Percentiles rank a stretch among this genome's conserved stretches.
Evolutionary conservation across 1,140 invertebrate species (phyloP).

Genomic region (Sarcophaga bullata): DNA sequence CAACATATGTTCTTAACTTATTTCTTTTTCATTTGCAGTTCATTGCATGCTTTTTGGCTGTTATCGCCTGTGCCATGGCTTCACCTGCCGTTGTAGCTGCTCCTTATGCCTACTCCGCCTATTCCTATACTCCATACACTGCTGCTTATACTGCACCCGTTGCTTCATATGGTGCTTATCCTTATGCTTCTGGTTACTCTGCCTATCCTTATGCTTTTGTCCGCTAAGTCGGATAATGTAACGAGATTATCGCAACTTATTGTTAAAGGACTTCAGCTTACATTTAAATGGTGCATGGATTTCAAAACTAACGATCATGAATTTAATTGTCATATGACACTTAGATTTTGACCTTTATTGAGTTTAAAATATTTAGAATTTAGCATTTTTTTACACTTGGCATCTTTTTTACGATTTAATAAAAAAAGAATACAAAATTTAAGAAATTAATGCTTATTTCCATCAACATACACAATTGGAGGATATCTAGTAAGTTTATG

Average conservation of each 20-base stretch:
- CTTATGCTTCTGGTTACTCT: slow-evolving; percentile 56
- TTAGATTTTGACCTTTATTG: slow-evolving; percentile 34
- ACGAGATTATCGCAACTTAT: background rate
- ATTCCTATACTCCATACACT: slow-evolving; percentile 58
- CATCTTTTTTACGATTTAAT: background rate
- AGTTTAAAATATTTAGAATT: background rate
- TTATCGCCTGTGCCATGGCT: slow-evolving; percentile 61
- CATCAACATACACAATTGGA: too few relatives aligned
- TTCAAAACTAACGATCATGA: background rate
- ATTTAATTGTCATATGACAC: background rate
- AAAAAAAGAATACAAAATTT: too few relatives aligned
- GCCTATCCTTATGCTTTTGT: slow-evolving; percentile 57
- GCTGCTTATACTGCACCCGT: slow-evolving; percentile 65
- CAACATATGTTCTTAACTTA: background rate
- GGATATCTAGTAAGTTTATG: too few relatives aligned
- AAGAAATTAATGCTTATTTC: too few relatives aligned
- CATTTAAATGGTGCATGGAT: background rate
- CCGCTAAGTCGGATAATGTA: slow-evolving; percentile 57
- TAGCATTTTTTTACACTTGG: slow-evolving; percentile 5
- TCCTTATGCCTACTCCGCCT: slow-evolving; percentile 65
- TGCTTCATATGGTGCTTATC: slow-evolving; percentile 53
- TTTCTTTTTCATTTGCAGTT: slow-evolving; percentile 46
- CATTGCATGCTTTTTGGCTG: slow-evolving; percentile 61
- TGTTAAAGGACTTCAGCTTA: background rate
- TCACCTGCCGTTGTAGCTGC: slow-evolving; percentile 58